Evolutionary conservation across 2,797 vertebrate species (phyloP).

Genomic region (Vespertilio murinus): DNA sequence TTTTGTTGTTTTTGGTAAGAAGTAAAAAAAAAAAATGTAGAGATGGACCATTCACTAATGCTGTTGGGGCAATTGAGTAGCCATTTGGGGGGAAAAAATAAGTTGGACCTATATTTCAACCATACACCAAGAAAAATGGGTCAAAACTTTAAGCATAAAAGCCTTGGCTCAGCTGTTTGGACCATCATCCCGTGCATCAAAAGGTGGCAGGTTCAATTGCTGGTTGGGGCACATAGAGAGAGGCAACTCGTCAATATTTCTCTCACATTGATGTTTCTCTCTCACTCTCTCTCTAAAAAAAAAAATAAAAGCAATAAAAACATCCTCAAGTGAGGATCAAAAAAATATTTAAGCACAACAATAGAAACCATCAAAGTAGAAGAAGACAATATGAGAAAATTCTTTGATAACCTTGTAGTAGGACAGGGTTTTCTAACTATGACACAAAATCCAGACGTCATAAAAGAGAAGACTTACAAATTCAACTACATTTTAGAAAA

Average conservation of each 20-base stretch:
- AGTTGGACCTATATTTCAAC: neutral
- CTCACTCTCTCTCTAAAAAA: neutral
- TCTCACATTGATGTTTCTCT: neutral
- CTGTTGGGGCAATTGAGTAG: neutral
- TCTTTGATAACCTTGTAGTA: neutral
- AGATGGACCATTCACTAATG: neutral
- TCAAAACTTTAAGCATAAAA: conserved; percentile 25
- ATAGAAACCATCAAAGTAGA: conserved; percentile 9
- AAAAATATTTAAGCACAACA: neutral
- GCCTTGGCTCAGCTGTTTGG: neutral
- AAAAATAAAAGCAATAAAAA: neutral
- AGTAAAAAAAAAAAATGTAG: neutral
- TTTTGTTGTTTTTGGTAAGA: neutral
- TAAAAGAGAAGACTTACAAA: conserved; percentile 14
- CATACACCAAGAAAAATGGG: conserved; percentile 28
- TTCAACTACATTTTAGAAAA: neutral
- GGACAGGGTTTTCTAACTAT: conserved; percentile 22
- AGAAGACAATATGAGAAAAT: neutral
- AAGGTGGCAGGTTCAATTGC: neutral
- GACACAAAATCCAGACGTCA: conserved; percentile 18
- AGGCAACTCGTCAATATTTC: neutral
- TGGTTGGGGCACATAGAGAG: neutral
- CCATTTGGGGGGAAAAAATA: neutral
- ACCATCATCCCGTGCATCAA: neutral
- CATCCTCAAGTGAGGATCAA: neutral